Evolutionary conservation across 2,888 invertebrate genomes (phyloP).

Genomic region (Ornithoptera priamus): DNA sequence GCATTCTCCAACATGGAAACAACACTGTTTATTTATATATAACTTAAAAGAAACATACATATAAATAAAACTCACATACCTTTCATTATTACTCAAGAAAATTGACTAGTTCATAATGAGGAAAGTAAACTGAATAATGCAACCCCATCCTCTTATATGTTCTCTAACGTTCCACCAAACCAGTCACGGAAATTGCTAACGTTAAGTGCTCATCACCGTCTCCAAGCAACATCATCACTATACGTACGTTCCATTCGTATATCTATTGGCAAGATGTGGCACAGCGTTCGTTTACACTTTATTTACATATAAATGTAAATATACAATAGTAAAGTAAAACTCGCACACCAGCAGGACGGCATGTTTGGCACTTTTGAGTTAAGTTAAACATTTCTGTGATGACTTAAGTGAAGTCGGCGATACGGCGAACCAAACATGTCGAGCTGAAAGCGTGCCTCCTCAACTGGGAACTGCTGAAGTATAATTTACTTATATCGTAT

Average conservation of each 20-base stretch:
- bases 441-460: conserved; percentile 2
- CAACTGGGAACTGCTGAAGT: neutral
- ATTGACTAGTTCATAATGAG: too few relatives aligned
- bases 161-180: conserved; percentile 55
- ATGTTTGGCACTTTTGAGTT: conserved; percentile 24
- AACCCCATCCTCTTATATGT: neutral
- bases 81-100: too few relatives aligned
- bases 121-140: too few relatives aligned
- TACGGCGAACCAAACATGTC: conserved; percentile 19
- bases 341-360: conserved; percentile 9
- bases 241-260: neutral
- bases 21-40: too few relatives aligned
- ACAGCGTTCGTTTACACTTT: conserved; percentile 5
- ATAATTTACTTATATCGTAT: neutral
- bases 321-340: conserved; percentile 1
- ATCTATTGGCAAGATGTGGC: conserved; percentile 15
- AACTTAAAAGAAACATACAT: too few relatives aligned
- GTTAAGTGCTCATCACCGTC: conserved; percentile 22
- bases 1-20: too few relatives aligned
- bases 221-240: conserved; percentile 2
- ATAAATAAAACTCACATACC: too few relatives aligned
- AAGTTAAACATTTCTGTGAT: neutral
- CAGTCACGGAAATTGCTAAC: conserved; percentile 50
- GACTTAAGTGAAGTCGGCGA: conserved; percentile 4
- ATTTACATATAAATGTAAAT: neutral